A percentile compares a stretch with the other conserved stretches of the same genome.
Evolutionary conservation across 2,113 vertebrate species (phyloP).

Genomic region (Actenoides lindsayi): DNA sequence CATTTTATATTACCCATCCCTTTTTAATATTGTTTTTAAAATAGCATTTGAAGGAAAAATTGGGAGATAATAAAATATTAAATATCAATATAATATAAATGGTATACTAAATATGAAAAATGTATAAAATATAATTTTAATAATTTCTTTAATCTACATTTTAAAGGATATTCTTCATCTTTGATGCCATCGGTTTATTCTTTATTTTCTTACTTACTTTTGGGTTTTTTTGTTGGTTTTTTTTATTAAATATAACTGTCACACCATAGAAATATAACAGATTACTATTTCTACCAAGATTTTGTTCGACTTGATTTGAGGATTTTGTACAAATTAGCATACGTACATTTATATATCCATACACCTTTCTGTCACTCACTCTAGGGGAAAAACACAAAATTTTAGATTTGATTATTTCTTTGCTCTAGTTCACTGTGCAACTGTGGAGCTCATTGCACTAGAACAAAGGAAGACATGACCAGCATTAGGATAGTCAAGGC

Average conservation of each 20-base stretch:
- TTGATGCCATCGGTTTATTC: not conserved
- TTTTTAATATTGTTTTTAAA: not conserved
- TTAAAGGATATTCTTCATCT: not conserved
- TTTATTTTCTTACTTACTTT: not conserved
- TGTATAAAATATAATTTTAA: not conserved
- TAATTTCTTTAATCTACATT: not conserved
- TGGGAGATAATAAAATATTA: not conserved
- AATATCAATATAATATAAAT: not conserved
- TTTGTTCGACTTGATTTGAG: not conserved
- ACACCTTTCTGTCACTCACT: not conserved
- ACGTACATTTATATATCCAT: not conserved
- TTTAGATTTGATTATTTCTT: not conserved
- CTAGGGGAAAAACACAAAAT: too few relatives aligned
- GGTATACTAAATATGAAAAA: not conserved
- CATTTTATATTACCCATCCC: accelerated
- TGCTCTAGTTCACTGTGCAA: not conserved
- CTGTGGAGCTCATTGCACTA: not conserved
- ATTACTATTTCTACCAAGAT: not conserved
- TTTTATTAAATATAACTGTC: not conserved
- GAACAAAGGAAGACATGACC: not conserved
- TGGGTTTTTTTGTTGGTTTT: not conserved
- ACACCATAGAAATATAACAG: not conserved
- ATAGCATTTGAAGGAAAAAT: not conserved
- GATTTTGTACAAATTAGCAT: not conserved
- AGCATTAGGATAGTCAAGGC: not conserved